phyloP scores from a whole-genome alignment of 2,113 vertebrate genomes.

The Plotosus lineatus region DNA sequence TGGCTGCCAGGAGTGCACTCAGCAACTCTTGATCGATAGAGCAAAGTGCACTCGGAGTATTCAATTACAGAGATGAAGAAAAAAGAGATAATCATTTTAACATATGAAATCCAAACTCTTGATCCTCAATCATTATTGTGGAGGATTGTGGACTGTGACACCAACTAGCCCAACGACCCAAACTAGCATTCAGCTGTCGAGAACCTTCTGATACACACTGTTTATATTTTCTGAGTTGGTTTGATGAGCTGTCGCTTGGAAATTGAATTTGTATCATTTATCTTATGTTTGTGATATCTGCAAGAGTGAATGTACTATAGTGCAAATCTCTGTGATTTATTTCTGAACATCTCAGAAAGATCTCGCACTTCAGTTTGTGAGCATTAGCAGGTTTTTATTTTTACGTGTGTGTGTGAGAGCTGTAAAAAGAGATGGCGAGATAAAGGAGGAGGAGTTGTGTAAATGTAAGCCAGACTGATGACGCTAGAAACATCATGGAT shows the following conservation, averaged over 20 bases:
- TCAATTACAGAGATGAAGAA: background rate
- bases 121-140: slow-evolving; percentile 9
- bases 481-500: slow-evolving; percentile 43
- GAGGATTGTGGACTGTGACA: background rate
- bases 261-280: background rate
- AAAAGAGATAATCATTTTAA: slow-evolving; percentile 17
- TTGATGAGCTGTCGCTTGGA: background rate
- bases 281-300: background rate
- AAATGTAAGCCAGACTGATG: slow-evolving; percentile 36
- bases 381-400: background rate
- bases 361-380: background rate
- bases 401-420: background rate
- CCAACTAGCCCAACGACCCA: background rate
- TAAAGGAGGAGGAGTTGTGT: slow-evolving; percentile 14
- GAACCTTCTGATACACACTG: background rate
- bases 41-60: slow-evolving; percentile 33
- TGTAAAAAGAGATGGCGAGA: slow-evolving; percentile 15
- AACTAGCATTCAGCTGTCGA: background rate
- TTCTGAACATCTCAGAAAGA: background rate
- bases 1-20: slow-evolving; percentile 16
- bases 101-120: slow-evolving; percentile 18
- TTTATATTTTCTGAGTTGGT: background rate
- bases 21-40: slow-evolving; percentile 25
- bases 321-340: background rate
- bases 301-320: too few species aligned